Percentiles rank a stretch among this genome's conserved stretches.
These are phyloP conservation scores for Falco rusticolus DNA, from an alignment of 2,797 vertebrate genomes.

Conservation along the genomic window DNA sequence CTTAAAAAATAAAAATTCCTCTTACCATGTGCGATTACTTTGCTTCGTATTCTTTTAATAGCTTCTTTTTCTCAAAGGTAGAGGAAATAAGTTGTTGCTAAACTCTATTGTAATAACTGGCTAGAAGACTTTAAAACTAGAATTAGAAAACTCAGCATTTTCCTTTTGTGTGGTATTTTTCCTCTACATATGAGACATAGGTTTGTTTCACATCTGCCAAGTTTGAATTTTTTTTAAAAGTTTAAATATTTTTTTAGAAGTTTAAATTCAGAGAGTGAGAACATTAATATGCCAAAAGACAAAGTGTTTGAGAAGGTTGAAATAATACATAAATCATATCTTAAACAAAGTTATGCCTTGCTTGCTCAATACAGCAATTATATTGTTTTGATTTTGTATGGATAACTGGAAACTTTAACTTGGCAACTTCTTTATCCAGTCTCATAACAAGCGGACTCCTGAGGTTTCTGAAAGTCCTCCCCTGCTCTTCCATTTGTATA, in stretches of 20 bases:
- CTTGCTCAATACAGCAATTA: not conserved
- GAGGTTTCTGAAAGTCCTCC: not conserved
- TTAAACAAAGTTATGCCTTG: not conserved
- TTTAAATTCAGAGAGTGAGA: conserved; percentile 18
- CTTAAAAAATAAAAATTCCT: not conserved
- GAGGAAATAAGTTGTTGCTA: not conserved
- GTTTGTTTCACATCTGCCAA: not conserved
- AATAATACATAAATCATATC: not conserved
- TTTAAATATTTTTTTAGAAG: not conserved
- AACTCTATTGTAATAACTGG: not conserved
- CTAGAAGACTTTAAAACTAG: not conserved
- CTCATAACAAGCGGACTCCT: not conserved
- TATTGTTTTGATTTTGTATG: not conserved
- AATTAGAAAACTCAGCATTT: not conserved
- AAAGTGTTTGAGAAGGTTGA: not conserved
- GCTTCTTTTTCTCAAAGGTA: not conserved
- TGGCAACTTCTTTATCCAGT: not conserved
- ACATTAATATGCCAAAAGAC: not conserved
- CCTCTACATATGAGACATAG: not conserved
- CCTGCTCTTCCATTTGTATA: not conserved
- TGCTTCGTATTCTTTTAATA: not conserved
- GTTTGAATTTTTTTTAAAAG: not conserved
- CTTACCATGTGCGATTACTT: not conserved
- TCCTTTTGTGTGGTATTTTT: not conserved
- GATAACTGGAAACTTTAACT: conserved; percentile 3